Evolutionary conservation across 1,140 invertebrate genomes (phyloP), one percentile per base, ranked within the genome.

Genomic region (Venturia canescens): DNA sequence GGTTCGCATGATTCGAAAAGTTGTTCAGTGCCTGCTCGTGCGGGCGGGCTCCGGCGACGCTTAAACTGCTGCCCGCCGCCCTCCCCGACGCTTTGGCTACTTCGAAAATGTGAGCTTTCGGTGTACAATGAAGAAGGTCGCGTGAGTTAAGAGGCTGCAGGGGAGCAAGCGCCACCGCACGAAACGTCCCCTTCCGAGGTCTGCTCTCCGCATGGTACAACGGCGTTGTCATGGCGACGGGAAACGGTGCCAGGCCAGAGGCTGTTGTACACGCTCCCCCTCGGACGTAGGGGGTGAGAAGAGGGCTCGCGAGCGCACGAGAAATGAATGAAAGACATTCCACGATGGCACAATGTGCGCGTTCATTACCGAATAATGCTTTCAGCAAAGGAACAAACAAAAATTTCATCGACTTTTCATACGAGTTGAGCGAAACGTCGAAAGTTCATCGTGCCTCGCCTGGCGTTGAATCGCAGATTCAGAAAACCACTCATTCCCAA

Each of bases 211-310:
- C 23, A 21, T 23, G 57, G n/a, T 21, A 60, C 57, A 60, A 60
- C 57, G 21, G 57, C 57, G 57, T 60, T 60, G 57, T 60, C 57
- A 60, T 60, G 57, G 57, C 18, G 57, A 60, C 57, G 57, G 3
- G 57, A 60, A 60, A 60, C 57, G 3, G n/a, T 60, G 57, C 21
- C 57, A 7, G 57, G 57, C 13, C 48, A 50, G 57, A 21, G 57
- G 57, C 18, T 23, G 16, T 60, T 21, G 21, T 60, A 60, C 57
- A n/a, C 57, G n/a, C n/a, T n/a, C n/a, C n/a, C n/a, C 23, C 21
- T 7, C 6, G n/a, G 57, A 60, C 11, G 57, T 50, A 50, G 48
- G 48, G 18, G n/a, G n/a, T n/a, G n/a, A 50, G 48, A 50, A 50
- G 48, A n/a, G n/a, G n/a, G n/a, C n/a, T 13, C 48, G 48, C 15